Percentiles rank a stretch among this genome's conserved stretches.
Conservation (phyloP, 2,113 vertebrate genomes). For the Urocolius indicus region DNA sequence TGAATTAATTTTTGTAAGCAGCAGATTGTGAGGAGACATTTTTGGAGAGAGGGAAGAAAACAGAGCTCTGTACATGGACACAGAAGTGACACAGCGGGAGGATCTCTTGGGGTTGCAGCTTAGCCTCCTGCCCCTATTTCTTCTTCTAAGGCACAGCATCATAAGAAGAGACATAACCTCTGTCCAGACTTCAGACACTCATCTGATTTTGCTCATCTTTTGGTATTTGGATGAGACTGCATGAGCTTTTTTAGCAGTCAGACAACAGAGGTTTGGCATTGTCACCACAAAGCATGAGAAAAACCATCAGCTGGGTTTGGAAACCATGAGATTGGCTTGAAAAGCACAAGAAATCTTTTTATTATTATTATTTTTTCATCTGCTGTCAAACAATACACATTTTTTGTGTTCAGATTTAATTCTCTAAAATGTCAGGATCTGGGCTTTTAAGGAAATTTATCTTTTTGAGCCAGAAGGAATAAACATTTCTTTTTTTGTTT, state of each 20-base stretch:
- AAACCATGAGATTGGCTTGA: slow-evolving; percentile 17
- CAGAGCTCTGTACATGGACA: neutral
- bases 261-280: slow-evolving; percentile 30
- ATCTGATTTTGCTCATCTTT: neutral
- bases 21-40: neutral
- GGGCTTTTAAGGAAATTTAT: slow-evolving; percentile 33
- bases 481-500: neutral
- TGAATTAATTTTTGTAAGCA: neutral
- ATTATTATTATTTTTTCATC: neutral
- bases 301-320: slow-evolving; percentile 26
- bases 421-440: slow-evolving; percentile 11
- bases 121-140: neutral
- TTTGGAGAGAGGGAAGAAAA: neutral
- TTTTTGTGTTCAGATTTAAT: slow-evolving; percentile 17
- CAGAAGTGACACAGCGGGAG: neutral
- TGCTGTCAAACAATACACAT: slow-evolving; percentile 54
- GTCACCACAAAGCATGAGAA: slow-evolving; percentile 47
- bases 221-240: neutral
- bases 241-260: neutral
- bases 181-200: neutral
- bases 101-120: neutral
- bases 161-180: neutral
- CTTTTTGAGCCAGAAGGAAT: slow-evolving; percentile 32
- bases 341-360: neutral
- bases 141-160: neutral